phyloP scores from a whole-genome alignment of 2,888 invertebrate species.

The Tenodera sinensis region DNA sequence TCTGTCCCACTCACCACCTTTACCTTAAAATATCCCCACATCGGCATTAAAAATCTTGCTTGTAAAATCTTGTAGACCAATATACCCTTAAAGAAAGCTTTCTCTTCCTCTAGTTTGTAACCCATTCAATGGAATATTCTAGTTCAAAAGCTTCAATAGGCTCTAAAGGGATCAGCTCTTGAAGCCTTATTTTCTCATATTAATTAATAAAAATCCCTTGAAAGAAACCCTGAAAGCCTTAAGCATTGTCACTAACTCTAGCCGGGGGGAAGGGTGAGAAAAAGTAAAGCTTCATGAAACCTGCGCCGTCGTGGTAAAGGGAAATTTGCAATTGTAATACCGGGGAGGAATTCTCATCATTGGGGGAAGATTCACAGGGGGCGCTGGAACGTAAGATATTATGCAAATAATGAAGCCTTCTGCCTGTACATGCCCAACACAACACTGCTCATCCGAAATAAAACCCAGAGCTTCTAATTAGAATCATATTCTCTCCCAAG shows the following conservation, averaged over 20 bases:
- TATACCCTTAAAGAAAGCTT: too few relatives aligned
- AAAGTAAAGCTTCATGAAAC: not conserved
- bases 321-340: slow-evolving; percentile 15
- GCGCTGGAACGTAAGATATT: slow-evolving; percentile 11
- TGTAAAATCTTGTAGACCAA: too few relatives aligned
- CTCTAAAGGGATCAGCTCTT: not conserved
- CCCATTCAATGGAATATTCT: not conserved
- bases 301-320: not conserved
- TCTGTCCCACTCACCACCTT: too few relatives aligned
- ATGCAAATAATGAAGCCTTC: not conserved
- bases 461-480: not conserved
- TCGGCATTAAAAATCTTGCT: too few relatives aligned
- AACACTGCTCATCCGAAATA: not conserved
- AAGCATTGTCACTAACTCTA: not conserved
- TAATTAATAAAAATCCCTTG: not conserved
- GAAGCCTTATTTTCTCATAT: not conserved
- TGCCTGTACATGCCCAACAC: not conserved
- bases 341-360: not conserved
- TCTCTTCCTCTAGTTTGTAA: too few relatives aligned
- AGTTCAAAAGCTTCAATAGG: not conserved
- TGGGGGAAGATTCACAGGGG: not conserved
- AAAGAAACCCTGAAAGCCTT: not conserved
- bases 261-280: not conserved
- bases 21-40: too few relatives aligned
- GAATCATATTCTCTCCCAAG: not conserved